Conservation (phyloP, 2,797 vertebrate genomes). For the Anableps anableps region DNA sequence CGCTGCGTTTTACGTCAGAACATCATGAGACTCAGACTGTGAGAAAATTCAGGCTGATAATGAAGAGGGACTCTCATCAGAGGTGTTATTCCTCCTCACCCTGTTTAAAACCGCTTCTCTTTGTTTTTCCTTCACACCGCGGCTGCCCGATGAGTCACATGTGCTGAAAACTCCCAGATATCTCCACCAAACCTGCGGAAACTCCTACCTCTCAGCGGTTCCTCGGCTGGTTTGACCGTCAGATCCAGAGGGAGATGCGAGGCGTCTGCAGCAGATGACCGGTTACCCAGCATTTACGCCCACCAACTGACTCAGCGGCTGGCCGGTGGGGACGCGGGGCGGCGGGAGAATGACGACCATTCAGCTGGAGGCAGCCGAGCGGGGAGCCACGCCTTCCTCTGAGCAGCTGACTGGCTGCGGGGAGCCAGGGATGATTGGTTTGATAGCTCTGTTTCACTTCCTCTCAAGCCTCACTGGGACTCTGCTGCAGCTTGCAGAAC, state of each 20-base stretch:
- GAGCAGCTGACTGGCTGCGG: slow-evolving; percentile 70
- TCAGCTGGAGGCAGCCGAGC: slow-evolving; percentile 54
- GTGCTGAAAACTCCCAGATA: neutral
- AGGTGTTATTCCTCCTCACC: slow-evolving; percentile 33
- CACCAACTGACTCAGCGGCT: too few species aligned
- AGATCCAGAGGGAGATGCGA: slow-evolving; percentile 58
- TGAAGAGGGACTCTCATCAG: slow-evolving; percentile 11
- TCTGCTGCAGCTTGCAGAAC: neutral
- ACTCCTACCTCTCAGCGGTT: slow-evolving; percentile 61
- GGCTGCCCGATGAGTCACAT: neutral
- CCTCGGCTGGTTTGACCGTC: slow-evolving; percentile 58
- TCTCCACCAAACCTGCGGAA: neutral
- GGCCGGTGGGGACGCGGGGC: slow-evolving; percentile 22
- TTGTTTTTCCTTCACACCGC: neutral
- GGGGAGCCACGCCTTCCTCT: slow-evolving; percentile 53
- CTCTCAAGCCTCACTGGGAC: neutral
- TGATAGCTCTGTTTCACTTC: neutral
- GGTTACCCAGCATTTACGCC: slow-evolving; percentile 57
- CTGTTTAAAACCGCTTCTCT: neutral
- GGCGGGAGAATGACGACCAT: slow-evolving; percentile 30
- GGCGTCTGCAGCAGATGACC: slow-evolving; percentile 56
- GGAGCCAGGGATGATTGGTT: slow-evolving; percentile 36
- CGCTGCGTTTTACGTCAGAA: slow-evolving; percentile 5
- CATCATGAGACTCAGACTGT: slow-evolving; percentile 38
- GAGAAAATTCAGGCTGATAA: slow-evolving; percentile 18